A percentile compares a stretch with the other conserved stretches of the same genome.
These are phyloP conservation scores for Trinectes maculatus DNA, from an alignment of 2,113 vertebrate genomes.

Conservation along the genomic window DNA sequence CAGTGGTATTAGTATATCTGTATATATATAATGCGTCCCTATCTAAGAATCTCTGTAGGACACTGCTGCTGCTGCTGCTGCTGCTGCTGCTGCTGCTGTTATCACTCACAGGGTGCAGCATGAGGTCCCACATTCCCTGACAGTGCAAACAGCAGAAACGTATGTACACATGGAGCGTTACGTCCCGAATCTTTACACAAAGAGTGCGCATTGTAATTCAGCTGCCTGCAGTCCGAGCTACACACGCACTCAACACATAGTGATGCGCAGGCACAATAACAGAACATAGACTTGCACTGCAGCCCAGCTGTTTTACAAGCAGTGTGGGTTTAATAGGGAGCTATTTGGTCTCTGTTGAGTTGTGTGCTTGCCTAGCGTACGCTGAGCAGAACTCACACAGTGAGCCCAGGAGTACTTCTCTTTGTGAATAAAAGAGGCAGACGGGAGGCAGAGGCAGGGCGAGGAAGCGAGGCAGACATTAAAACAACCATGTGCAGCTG, in stretches of 20 bases:
- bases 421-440: constrained; percentile 47
- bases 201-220: not conserved
- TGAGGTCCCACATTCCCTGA: not conserved
- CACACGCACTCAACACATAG: not conserved
- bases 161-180: not conserved
- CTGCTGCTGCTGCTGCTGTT: constrained; percentile 15
- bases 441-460: not conserved
- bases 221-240: not conserved
- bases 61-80: constrained; percentile 10
- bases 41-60: constrained; percentile 49
- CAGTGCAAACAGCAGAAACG: constrained; percentile 1
- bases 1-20: constrained; percentile 33
- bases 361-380: constrained; percentile 29
- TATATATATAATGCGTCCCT: constrained; percentile 71
- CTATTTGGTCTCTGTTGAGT: constrained; percentile 51
- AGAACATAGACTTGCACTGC: constrained; percentile 1
- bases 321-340: constrained; percentile 52
- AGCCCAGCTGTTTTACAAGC: constrained; percentile 42
- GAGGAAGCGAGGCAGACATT: constrained; percentile 36
- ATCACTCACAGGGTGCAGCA: constrained; percentile 13
- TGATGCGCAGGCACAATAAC: not conserved
- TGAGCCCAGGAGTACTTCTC: constrained; percentile 16
- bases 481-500: constrained; percentile 32
- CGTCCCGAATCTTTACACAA: not conserved
- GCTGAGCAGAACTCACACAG: constrained; percentile 40